Evolutionary conservation across 2,888 invertebrate genomes (phyloP), one percentile per base, ranked within the genome.

Genomic region (Pocota personata): DNA sequence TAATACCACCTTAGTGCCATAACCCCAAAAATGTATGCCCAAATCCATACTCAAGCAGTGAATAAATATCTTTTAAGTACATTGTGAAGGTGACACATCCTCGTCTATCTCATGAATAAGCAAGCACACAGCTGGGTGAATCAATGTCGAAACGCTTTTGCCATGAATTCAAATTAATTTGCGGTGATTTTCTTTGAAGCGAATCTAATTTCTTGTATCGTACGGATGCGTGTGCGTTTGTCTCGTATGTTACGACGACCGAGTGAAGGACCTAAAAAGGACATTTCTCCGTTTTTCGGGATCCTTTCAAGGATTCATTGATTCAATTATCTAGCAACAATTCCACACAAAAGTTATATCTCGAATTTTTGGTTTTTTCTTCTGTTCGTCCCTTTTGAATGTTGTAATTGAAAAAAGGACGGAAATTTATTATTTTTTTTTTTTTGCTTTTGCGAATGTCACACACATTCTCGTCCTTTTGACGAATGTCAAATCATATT

Each of bases 321-420:
- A 83, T 73, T 73, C 67, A 78, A 83, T 83, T 73, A 83, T 66
- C 40, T 58, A 16, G 21, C 50, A 66, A 73, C 35, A 64, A 71
- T 62, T 75, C 37, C 46, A 1, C 21, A 12, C 40, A 75, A 57
- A 24, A 46, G 32, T 10, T 24, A 5, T 55, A 55, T 40, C 3
- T 50, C 14, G 21, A n/a, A 12, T 27, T 21, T 3, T 37, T 14
- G 50, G 52, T 27, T 0, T 37, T n/a, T 37, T 37, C 37, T 24
- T 58, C 2, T 46, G 16, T 21, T 48, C 5, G 16, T n/a, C 30
- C 37, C 19, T 77, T n/a, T 76, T 58, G 66, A 50, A 21, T 60
- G 58, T 10, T 8, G 16, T 62, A 60, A 69, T 77, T 78, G 16
- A 58, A 60, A 60, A 72, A 72, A 27, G 24, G 40, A 46, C 24